Percentiles rank a stretch among this genome's conserved stretches.
Evolutionary conservation across 2,113 vertebrate genomes (phyloP).

Genomic region (Pangasianodon hypophthalmus): DNA sequence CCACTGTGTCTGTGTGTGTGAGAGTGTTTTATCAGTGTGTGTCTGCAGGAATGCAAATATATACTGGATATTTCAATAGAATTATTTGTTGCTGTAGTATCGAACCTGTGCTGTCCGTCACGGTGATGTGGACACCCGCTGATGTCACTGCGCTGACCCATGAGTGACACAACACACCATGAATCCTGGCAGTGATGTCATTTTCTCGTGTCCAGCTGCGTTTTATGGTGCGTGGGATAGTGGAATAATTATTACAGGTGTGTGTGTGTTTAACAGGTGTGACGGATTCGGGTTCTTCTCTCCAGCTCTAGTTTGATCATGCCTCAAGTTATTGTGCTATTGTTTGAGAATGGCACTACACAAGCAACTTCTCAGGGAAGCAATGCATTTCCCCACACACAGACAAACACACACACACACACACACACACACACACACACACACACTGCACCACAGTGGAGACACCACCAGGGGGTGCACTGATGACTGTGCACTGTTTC

Average conservation of each 20-base stretch:
- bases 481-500: background rate
- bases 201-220: background rate
- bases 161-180: constrained; percentile 53
- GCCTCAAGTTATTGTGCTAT: background rate
- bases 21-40: background rate
- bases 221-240: background rate
- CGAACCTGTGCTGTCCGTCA: constrained; percentile 43
- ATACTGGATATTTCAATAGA: background rate
- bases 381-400: background rate
- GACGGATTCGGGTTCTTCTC: background rate
- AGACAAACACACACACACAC: background rate
- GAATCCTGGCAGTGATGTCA: constrained; percentile 59
- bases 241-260: background rate
- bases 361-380: background rate
- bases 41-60: background rate
- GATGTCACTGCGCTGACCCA: constrained; percentile 58
- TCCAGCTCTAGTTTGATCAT: background rate
- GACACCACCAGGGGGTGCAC: constrained; percentile 26
- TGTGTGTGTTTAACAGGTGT: background rate
- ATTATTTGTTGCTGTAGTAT: background rate
- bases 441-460: constrained; percentile 1
- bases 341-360: background rate
- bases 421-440: background rate
- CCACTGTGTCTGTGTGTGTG: background rate
- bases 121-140: constrained; percentile 61